phyloP scores from a whole-genome alignment of 2,113 vertebrate species.

The Melanerpes formicivorus region DNA sequence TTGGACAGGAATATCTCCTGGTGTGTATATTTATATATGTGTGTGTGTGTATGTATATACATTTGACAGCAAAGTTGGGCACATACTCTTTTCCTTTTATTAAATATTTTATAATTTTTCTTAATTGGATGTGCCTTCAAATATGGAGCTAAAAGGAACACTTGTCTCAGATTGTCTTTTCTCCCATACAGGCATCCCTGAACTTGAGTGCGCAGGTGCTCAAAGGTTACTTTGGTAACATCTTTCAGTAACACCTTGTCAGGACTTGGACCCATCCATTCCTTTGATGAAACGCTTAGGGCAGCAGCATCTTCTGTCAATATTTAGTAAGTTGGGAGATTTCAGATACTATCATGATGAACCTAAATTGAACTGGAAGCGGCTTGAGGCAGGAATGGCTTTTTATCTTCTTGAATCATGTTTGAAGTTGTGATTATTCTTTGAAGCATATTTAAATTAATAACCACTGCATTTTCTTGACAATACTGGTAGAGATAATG shows the following conservation, averaged over 20 bases:
- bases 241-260: background rate
- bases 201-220: background rate
- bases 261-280: background rate
- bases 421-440: slow-evolving; percentile 45
- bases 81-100: background rate
- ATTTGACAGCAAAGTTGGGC: background rate
- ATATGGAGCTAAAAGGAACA: background rate
- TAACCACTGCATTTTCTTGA: slow-evolving; percentile 54
- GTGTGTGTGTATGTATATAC: background rate
- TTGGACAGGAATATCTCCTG: background rate
- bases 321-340: slow-evolving; percentile 14
- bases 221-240: slow-evolving; percentile 8
- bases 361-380: slow-evolving; percentile 51
- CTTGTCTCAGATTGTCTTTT: background rate
- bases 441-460: slow-evolving; percentile 60
- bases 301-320: slow-evolving; percentile 18
- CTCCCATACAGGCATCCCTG: background rate
- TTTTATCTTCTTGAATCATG: slow-evolving; percentile 52
- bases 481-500: slow-evolving; percentile 35
- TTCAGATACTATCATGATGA: background rate
- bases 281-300: slow-evolving; percentile 18
- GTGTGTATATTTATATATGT: accelerated
- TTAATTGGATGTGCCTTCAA: background rate
- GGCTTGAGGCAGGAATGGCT: slow-evolving; percentile 38
- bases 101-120: background rate